Percentiles rank a stretch among this genome's conserved stretches.
Conservation (phyloP, 2,113 vertebrate species). For the Peucedramus taeniatus region DNA sequence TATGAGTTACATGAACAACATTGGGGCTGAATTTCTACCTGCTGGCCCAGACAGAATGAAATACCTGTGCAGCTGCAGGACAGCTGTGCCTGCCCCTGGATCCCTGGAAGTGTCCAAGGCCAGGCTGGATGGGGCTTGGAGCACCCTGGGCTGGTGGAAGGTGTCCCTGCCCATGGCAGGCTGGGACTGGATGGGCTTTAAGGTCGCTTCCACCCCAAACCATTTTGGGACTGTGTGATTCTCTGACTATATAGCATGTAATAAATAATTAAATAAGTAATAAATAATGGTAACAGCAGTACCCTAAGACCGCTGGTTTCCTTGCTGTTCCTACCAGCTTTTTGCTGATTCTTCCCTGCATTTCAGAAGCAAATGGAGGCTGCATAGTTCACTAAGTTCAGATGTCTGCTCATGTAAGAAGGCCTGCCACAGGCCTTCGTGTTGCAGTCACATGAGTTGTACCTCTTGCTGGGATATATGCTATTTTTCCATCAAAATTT, state of each 20-base stretch:
- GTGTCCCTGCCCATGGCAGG: not conserved
- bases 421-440: not conserved
- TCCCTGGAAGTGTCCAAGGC: not conserved
- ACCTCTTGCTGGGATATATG: not conserved
- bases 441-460: not conserved
- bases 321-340: not conserved
- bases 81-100: not conserved
- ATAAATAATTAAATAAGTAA: not conserved
- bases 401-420: not conserved
- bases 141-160: rapidly evolving
- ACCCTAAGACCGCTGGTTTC: not conserved
- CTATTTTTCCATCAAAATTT: not conserved
- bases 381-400: not conserved
- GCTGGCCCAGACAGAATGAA: not conserved
- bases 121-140: not conserved
- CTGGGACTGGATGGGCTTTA: not conserved
- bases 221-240: not conserved
- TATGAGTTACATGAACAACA: not conserved
- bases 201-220: not conserved
- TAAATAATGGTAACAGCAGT: not conserved
- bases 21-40: not conserved
- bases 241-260: not conserved
- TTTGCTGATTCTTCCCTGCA: not conserved
- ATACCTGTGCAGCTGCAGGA: too few relatives aligned
- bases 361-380: not conserved